These are phyloP conservation scores for Pteromalus puparum DNA, from an alignment of 1,140 invertebrate genomes.

Conservation along the genomic window DNA sequence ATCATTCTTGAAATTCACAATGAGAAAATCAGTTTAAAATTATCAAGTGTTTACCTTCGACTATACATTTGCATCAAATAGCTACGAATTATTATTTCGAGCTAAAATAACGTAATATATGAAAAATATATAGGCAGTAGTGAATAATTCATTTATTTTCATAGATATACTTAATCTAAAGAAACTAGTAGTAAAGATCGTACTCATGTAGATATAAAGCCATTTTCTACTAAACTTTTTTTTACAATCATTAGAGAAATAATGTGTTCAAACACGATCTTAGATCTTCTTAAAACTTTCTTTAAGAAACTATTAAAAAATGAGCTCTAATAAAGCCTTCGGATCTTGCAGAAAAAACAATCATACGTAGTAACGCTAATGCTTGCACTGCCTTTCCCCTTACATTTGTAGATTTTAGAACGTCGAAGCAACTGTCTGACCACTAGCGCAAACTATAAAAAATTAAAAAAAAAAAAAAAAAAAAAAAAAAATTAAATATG, in stretches of 20 bases:
- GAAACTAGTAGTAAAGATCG: neutral
- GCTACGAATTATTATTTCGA: neutral
- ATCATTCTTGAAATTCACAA: neutral
- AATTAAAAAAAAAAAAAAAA: conserved; percentile 11
- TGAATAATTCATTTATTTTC: neutral
- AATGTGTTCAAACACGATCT: conserved; percentile 11
- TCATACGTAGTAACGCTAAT: conserved; percentile 51
- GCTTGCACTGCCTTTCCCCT: conserved; percentile 65
- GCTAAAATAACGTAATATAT: neutral
- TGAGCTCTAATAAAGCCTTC: conserved; percentile 31
- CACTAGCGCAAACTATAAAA: conserved; percentile 48
- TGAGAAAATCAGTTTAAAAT: neutral
- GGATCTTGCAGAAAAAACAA: conserved; percentile 38
- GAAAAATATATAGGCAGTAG: neutral
- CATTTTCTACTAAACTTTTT: conserved; percentile 32
- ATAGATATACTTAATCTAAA: conserved; percentile 5
- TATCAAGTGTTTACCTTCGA: neutral
- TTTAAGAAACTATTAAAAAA: conserved; percentile 21
- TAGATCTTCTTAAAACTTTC: conserved; percentile 7
- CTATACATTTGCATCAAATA: neutral
- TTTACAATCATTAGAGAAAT: conserved; percentile 28
- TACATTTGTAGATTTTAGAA: conserved; percentile 32
- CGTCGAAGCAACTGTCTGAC: conserved; percentile 56
- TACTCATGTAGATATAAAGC: conserved; percentile 8
- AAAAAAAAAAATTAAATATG: conserved; percentile 32